Conservation (phyloP, 2,797 vertebrate genomes). For the Malacoctenus gilli region DNA sequence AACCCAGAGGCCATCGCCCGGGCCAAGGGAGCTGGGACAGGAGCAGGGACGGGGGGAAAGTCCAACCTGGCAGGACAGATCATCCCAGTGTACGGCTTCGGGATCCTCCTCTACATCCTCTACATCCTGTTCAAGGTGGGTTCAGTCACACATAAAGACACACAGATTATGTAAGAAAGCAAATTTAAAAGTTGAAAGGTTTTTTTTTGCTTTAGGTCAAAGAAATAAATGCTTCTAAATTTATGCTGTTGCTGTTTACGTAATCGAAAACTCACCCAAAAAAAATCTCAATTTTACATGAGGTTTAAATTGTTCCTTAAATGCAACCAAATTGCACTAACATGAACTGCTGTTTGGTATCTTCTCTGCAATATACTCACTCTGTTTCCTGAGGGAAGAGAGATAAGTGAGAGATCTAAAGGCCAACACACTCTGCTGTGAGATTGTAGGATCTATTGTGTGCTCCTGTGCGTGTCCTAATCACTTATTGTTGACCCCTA, state of each 20-base stretch:
- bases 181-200: no score
- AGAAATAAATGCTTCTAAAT: no score
- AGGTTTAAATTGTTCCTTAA: no score
- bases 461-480: neutral
- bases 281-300: no score
- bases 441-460: constrained; percentile 7
- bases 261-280: no score
- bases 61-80: constrained; percentile 94
- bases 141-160: no score
- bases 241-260: no score
- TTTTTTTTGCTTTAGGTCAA: no score
- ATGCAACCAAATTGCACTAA: no score
- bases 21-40: constrained; percentile 80
- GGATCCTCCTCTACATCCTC: constrained; percentile 94
- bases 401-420: neutral
- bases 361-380: neutral
- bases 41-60: constrained; percentile 77
- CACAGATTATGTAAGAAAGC: no score
- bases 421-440: neutral
- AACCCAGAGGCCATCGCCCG: constrained; percentile 86
- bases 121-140: constrained; percentile 97
- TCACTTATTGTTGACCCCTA: constrained; percentile 42
- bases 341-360: no score
- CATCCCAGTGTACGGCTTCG: constrained; percentile 96
- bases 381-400: neutral